A percentile compares a stretch with the other conserved stretches of the same genome.
These are phyloP conservation scores for Sebastes alutus DNA, from an alignment of 2,797 vertebrate species.

Conservation along the genomic window DNA sequence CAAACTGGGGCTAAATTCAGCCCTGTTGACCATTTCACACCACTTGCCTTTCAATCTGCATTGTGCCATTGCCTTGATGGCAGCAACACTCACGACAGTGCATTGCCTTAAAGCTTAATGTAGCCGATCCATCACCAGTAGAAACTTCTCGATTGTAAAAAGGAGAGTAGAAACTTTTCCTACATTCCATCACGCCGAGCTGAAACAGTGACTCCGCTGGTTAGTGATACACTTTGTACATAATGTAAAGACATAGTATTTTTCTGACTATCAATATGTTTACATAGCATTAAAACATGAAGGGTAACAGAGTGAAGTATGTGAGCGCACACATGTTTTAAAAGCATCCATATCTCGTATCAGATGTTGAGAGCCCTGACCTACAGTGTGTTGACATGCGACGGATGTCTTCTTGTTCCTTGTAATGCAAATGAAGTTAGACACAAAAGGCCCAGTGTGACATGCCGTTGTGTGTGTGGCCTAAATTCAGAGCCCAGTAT, in stretches of 20 bases:
- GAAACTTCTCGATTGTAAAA: conserved; percentile 21
- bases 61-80: conserved; percentile 60
- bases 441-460: conserved; percentile 38
- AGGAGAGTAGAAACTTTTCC: conserved; percentile 33
- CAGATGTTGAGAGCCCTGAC: neutral
- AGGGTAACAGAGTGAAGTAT: neutral
- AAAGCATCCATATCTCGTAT: neutral
- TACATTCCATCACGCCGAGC: conserved; percentile 45
- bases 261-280: conserved; percentile 66
- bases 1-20: neutral
- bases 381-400: conserved; percentile 24
- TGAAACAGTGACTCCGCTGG: conserved; percentile 15
- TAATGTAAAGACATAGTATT: conserved; percentile 75
- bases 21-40: conserved; percentile 45
- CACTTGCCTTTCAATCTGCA: conserved; percentile 67
- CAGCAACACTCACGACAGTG: conserved; percentile 44
- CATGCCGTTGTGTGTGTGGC: conserved; percentile 8
- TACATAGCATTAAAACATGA: conserved; percentile 42
- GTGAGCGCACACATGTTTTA: conserved; percentile 5
- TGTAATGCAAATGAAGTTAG: conserved; percentile 64
- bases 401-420: conserved; percentile 48
- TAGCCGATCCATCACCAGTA: conserved; percentile 53
- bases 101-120: conserved; percentile 71
- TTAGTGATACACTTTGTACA: conserved; percentile 61
- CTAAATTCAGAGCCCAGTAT: neutral